Base-by-base conservation (phyloP, 2,888 invertebrate genomes). In the Hyposoter didymator region DNA sequence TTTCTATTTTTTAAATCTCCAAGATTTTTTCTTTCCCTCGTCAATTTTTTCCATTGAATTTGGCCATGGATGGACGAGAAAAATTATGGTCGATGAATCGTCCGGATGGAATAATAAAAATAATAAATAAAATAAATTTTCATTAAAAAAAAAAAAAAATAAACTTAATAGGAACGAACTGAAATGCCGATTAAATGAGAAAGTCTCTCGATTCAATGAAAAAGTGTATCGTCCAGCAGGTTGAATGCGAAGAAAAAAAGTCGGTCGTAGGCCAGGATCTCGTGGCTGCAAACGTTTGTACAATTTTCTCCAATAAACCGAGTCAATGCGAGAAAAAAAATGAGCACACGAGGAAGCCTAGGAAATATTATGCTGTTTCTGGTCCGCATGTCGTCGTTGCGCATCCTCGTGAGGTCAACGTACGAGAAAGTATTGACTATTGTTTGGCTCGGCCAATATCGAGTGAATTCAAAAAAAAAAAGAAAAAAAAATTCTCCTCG, bases 311-410 rank as follows among this genome's bases (percentile, higher is more conserved):
- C 47, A 45, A 45, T 14, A 70, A 47, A 64, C 72, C 66, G 67
- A 82, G 28, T 19, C 22, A 82, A 64, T 64, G 52, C 19, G 59
- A 64, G 67, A 59, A 39, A 70, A 74, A 45, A 62, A 82, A 75
- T 80, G 80, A 70, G 82, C 78, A 81, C 67, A 87, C 74, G 74
- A 78, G 74, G 82, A 85, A 75, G 72, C 74, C 12, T 8, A 55
- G 39, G 28, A 69, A 45, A 45, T 28, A 39, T 52, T 76, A 66
- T 64, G 55, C 45, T 22, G 72, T 22, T 75, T 79, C 62, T 75
- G 22, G 69, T 75, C 22, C 19, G 69, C 45, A 32, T 73, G 66
- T 59, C 74, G 79, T 67, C 66, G 69, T 82, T 69, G 75, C 59
- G 69, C 62, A 55, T 75, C 75, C 59, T n/a, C 74, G 28, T 59